Evolutionary conservation across 2,888 invertebrate genomes (phyloP).

Genomic region (Meloe dianella): DNA sequence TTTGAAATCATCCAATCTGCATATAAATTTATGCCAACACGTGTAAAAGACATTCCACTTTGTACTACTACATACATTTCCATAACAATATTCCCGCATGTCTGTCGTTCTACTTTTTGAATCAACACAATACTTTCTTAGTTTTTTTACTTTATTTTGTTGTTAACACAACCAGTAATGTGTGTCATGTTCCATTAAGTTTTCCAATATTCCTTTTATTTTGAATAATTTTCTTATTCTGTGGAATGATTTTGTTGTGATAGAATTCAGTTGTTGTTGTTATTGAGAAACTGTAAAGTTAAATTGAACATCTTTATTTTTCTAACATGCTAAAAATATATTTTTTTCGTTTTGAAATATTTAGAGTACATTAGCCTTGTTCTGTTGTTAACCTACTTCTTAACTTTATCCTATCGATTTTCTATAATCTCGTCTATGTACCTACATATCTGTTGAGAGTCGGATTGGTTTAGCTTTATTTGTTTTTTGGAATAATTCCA

Average conservation of each 20-base stretch:
- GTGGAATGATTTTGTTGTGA: no score
- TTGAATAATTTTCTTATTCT: no score
- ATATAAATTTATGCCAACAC: no score
- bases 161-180: not conserved
- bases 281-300: not conserved
- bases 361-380: not conserved
- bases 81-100: not conserved
- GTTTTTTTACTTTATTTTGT: no score
- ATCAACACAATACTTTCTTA: not conserved
- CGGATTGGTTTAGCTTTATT: not conserved
- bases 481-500: not conserved
- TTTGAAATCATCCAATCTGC: no score
- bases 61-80: not conserved
- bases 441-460: not conserved
- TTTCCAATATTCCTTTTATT: not conserved
- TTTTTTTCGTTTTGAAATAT: not conserved
- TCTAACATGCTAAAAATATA: not conserved
- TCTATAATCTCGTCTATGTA: constrained; percentile 1
- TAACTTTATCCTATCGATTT: constrained; percentile 1
- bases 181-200: not conserved
- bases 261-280: no score
- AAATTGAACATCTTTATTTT: not conserved
- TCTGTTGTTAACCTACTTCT: not conserved
- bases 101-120: not conserved
- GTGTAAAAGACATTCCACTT: no score